Conservation (phyloP, 2,888 invertebrate species). For the Boloria euphrosyne region DNA sequence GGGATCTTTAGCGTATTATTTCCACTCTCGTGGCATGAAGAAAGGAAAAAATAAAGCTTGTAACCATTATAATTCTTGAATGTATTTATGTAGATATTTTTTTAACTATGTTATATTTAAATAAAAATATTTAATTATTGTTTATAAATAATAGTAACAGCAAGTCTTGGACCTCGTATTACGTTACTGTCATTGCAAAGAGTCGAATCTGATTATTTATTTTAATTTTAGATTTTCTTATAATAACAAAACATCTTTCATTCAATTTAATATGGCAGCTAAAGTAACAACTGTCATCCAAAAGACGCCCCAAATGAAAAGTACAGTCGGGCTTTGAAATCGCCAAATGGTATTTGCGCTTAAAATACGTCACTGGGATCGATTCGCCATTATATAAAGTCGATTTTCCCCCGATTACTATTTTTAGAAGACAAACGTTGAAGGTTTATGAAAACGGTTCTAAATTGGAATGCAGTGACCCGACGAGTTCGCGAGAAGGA, state of each 20-base stretch:
- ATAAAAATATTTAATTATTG: too few species aligned
- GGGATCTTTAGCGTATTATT: slow-evolving; percentile 5
- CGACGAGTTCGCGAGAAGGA: slow-evolving; percentile 34
- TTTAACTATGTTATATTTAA: too few species aligned
- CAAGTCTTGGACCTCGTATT: too few species aligned
- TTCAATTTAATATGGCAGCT: not conserved
- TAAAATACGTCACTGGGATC: slow-evolving; percentile 7
- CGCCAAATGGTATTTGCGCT: slow-evolving; percentile 19
- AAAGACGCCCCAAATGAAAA: not conserved
- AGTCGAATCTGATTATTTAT: too few species aligned
- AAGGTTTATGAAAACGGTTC: slow-evolving; percentile 54
- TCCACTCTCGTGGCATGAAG: not conserved
- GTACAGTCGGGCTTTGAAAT: slow-evolving; percentile 8
- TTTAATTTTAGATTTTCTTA: too few species aligned
- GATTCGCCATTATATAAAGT: slow-evolving; percentile 20
- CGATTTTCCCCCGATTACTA: slow-evolving; percentile 25
- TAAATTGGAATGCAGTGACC: slow-evolving; percentile 64
- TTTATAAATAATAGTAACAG: too few species aligned
- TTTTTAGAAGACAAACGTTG: slow-evolving; percentile 22
- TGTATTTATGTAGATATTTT: too few species aligned
- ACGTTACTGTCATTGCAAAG: too few species aligned
- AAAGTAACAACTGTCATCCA: slow-evolving; percentile 8
- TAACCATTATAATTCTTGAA: not conserved
- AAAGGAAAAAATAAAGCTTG: not conserved
- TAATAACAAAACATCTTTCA: not conserved